phyloP scores from a whole-genome alignment of 2,888 invertebrate species.

The Heteromurus nitidus region DNA sequence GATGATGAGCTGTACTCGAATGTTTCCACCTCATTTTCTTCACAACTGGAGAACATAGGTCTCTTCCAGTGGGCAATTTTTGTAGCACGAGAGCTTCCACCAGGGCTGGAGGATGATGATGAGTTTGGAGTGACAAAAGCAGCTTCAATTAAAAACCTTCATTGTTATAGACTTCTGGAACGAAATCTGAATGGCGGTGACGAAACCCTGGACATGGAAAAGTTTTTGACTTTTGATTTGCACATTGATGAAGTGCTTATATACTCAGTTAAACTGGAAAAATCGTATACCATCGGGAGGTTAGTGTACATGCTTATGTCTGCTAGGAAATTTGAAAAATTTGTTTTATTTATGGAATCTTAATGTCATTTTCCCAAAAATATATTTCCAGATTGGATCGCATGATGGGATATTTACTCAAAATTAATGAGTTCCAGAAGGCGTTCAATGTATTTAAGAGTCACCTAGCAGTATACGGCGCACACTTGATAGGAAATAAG shows the following conservation, averaged over 20 bases:
- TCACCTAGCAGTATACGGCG: not conserved
- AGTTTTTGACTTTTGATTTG: conserved; percentile 77
- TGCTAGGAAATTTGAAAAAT: too few relatives aligned
- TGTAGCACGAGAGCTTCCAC: conserved; percentile 78
- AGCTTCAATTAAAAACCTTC: conserved; percentile 81
- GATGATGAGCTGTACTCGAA: conserved; percentile 79
- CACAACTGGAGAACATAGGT: conserved; percentile 87
- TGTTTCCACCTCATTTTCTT: conserved; percentile 84
- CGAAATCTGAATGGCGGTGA: conserved; percentile 76
- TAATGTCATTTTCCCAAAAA: too few relatives aligned
- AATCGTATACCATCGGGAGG: conserved; percentile 24
- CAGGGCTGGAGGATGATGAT: conserved; percentile 74
- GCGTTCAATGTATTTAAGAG: conserved; percentile 5
- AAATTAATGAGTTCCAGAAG: not conserved
- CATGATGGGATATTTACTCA: not conserved
- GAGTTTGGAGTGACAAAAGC: not conserved
- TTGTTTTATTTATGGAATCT: too few relatives aligned
- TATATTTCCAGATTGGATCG: not conserved
- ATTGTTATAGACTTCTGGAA: conserved; percentile 83
- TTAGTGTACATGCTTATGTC: too few relatives aligned
- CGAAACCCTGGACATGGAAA: conserved; percentile 68
- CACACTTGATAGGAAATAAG: not conserved
- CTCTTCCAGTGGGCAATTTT: conserved; percentile 92
- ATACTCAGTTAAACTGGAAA: conserved; percentile 84
- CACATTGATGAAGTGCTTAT: conserved; percentile 86